Percentiles rank a stretch among this genome's conserved stretches.
Evolutionary conservation across 1,140 invertebrate genomes (phyloP).

Genomic region (Ridgeia piscesae): DNA sequence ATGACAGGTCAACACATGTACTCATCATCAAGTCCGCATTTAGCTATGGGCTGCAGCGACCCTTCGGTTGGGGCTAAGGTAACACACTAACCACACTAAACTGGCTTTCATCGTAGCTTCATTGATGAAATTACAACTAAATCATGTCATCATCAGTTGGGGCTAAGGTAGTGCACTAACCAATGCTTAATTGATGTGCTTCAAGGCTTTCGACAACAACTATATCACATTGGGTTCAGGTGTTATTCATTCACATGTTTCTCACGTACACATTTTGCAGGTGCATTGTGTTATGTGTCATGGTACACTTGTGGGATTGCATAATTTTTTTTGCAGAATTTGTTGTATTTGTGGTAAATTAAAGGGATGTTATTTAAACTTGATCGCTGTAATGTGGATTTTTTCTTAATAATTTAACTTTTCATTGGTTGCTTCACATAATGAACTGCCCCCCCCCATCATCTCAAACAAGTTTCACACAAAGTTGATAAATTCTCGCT

Average conservation of each 20-base stretch:
- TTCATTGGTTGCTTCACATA: not conserved
- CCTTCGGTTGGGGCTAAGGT: not conserved
- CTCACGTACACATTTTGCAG: not conserved
- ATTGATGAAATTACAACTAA: not conserved
- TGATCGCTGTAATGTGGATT: not conserved
- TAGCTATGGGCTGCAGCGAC: constrained; percentile 34
- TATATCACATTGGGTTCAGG: too few relatives aligned
- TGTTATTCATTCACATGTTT: too few relatives aligned
- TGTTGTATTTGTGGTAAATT: not conserved
- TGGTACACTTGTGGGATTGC: not conserved
- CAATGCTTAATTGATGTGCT: not conserved
- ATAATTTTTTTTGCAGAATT: not conserved
- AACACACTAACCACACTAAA: not conserved
- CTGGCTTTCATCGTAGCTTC: not conserved
- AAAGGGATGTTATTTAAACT: not conserved
- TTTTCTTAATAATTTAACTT: not conserved
- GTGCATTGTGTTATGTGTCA: not conserved
- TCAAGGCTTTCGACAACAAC: not conserved
- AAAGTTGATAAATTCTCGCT: too few relatives aligned
- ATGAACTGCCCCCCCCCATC: not conserved
- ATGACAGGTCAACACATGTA: constrained; percentile 76
- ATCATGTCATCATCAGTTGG: not conserved
- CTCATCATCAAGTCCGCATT: constrained; percentile 66
- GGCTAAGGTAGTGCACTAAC: not conserved
- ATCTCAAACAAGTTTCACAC: too few relatives aligned